These are phyloP conservation scores for Pristionchus pacificus DNA, from an alignment of 1,140 invertebrate species.

Conservation along the genomic window DNA sequence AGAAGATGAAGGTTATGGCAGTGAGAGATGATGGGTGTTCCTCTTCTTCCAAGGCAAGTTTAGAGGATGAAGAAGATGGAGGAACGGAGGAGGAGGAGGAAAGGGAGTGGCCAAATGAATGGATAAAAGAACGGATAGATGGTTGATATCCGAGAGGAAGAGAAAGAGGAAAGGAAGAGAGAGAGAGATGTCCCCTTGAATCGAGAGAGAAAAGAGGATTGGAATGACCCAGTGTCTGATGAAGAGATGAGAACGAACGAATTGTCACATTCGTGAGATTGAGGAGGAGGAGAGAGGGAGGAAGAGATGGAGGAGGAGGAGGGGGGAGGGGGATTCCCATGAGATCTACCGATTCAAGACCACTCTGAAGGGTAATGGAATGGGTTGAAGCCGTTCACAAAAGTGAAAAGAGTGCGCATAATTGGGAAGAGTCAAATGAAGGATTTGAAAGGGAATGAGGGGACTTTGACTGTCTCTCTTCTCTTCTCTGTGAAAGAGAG, in stretches of 20 bases:
- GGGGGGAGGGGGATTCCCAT: neutral
- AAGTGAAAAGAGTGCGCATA: no score
- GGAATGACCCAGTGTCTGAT: neutral
- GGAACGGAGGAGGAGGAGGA: neutral
- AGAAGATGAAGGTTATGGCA: neutral
- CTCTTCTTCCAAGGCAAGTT: neutral
- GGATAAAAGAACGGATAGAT: neutral
- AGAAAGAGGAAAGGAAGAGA: neutral
- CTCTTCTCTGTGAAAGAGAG: no score
- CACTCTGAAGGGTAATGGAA: no score
- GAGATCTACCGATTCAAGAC: no score
- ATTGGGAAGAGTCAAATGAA: no score
- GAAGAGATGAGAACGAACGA: neutral
- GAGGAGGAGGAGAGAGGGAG: neutral
- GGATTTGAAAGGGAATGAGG: no score
- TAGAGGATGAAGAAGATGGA: neutral
- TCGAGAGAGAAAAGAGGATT: neutral
- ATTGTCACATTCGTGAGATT: neutral
- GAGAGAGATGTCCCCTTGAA: neutral
- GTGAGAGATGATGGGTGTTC: neutral
- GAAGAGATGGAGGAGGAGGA: constrained; percentile 6
- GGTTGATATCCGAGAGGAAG: neutral
- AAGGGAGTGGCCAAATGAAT: neutral
- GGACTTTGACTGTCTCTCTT: no score
- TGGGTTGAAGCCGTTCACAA: no score